These are phyloP conservation scores for Archips xylosteana DNA, from an alignment of 2,888 invertebrate species.

Conservation along the genomic window DNA sequence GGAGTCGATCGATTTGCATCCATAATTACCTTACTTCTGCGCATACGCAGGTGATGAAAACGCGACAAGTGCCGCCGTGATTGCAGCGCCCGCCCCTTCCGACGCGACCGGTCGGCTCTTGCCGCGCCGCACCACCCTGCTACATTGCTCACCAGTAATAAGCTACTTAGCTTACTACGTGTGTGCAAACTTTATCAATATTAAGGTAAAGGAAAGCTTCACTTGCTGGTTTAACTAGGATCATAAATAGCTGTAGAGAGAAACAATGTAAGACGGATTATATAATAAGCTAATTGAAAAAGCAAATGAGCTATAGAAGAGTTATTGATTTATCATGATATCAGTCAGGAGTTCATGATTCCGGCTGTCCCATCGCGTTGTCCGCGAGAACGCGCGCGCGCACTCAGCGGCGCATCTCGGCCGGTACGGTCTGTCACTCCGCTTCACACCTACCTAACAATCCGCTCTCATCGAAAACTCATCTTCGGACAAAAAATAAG, in stretches of 20 bases:
- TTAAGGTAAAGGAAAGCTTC: not conserved
- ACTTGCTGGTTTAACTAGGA: not conserved
- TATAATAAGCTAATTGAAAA: conserved; percentile 16
- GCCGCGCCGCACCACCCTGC: conserved; percentile 51
- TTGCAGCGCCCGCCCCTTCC: conserved; percentile 77
- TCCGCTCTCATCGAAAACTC: conserved; percentile 72
- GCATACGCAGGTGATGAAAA: conserved; percentile 80
- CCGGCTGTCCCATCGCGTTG: conserved; percentile 77
- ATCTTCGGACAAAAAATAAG: conserved; percentile 80
- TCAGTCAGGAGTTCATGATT: conserved; percentile 78
- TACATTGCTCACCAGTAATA: not conserved
- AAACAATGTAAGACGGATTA: not conserved
- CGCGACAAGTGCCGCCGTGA: conserved; percentile 79
- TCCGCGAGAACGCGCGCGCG: conserved; percentile 66
- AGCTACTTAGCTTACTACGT: not conserved
- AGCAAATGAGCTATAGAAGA: conserved; percentile 57
- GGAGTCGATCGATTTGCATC: conserved; percentile 84
- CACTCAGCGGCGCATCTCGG: conserved; percentile 66
- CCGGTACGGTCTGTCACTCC: conserved; percentile 71
- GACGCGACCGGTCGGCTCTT: conserved; percentile 76
- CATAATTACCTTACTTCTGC: conserved; percentile 84
- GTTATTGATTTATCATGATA: conserved; percentile 82
- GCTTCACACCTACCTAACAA: conserved; percentile 69
- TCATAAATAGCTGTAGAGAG: not conserved
- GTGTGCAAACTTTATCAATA: not conserved